Percentiles rank a stretch among this genome's conserved stretches.
phyloP scores from a whole-genome alignment of 1,140 invertebrate species.

The Drosophila sproati region DNA sequence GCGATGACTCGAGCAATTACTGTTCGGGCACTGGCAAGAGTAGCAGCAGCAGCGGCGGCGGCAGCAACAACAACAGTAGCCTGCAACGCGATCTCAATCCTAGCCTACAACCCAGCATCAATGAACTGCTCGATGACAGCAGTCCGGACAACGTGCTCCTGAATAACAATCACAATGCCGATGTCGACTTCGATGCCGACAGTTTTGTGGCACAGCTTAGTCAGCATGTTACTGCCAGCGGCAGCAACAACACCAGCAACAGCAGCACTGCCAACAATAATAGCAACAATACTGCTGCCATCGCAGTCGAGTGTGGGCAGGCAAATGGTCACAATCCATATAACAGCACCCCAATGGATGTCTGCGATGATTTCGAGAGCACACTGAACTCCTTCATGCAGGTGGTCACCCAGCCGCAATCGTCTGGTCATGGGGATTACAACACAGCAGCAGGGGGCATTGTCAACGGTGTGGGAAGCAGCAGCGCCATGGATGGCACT shows the following conservation, averaged over 20 bases:
- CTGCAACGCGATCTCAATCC: slow-evolving; percentile 80
- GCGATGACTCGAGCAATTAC: slow-evolving; percentile 71
- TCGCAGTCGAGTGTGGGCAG: slow-evolving; percentile 39
- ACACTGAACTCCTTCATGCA: slow-evolving; percentile 78
- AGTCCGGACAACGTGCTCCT: slow-evolving; percentile 65
- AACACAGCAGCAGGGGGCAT: slow-evolving; percentile 31
- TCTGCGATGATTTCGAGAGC: slow-evolving; percentile 83
- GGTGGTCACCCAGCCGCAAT: slow-evolving; percentile 62
- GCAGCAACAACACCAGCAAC: slow-evolving; percentile 19
- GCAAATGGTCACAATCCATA: slow-evolving; percentile 58
- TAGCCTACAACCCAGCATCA: slow-evolving; percentile 78
- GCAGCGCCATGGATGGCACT: slow-evolving; percentile 23
- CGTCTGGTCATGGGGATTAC: slow-evolving; percentile 54
- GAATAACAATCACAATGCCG: slow-evolving; percentile 64
- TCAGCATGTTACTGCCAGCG: slow-evolving; percentile 58
- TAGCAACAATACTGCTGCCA: slow-evolving; percentile 16
- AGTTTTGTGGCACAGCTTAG: slow-evolving; percentile 77
- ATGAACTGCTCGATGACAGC: slow-evolving; percentile 74
- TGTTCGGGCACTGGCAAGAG: slow-evolving; percentile 23
- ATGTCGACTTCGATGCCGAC: slow-evolving; percentile 77
- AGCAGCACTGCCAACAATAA: slow-evolving; percentile 8
- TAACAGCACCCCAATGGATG: slow-evolving; percentile 77
- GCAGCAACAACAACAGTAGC: slow-evolving; percentile 39
- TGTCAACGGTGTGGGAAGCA: slow-evolving; percentile 17
- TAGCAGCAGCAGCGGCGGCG: slow-evolving; percentile 23